These are phyloP conservation scores for Craniophora ligustri DNA, from an alignment of 2,888 invertebrate genomes.

Conservation along the genomic window DNA sequence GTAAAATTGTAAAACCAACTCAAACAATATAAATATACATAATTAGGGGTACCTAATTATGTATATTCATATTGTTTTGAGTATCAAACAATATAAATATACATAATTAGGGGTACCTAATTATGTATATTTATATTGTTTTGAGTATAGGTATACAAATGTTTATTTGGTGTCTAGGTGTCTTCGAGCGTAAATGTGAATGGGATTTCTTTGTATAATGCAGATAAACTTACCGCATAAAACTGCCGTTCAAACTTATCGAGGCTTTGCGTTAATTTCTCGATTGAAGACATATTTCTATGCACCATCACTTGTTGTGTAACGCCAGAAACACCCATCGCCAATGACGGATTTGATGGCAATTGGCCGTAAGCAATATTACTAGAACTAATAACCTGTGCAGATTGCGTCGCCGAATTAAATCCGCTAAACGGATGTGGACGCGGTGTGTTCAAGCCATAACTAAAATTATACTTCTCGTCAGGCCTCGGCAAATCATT, in stretches of 20 bases:
- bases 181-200: too few relatives aligned
- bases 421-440: slow-evolving; percentile 7
- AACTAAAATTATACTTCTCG: slow-evolving; percentile 11
- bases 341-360: slow-evolving; percentile 9
- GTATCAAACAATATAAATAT: too few relatives aligned
- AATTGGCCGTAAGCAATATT: slow-evolving; percentile 18
- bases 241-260: slow-evolving; percentile 55
- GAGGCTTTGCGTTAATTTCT: slow-evolving; percentile 46
- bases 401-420: slow-evolving; percentile 9
- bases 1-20: too few relatives aligned
- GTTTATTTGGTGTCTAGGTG: not conserved
- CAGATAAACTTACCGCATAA: slow-evolving; percentile 52
- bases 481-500: slow-evolving; percentile 9
- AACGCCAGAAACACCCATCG: slow-evolving; percentile 10
- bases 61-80: too few relatives aligned
- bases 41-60: too few relatives aligned
- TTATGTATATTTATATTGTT: too few relatives aligned
- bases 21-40: too few relatives aligned
- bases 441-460: slow-evolving; percentile 4
- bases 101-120: too few relatives aligned
- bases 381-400: slow-evolving; percentile 27
- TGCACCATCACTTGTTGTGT: slow-evolving; percentile 10
- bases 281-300: slow-evolving; percentile 17
- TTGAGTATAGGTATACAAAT: too few relatives aligned
- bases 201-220: too few relatives aligned